Percentiles rank a stretch among this genome's conserved stretches.
Conservation (phyloP, 1,140 invertebrate genomes). For the Zaprionus gabonicus region DNA sequence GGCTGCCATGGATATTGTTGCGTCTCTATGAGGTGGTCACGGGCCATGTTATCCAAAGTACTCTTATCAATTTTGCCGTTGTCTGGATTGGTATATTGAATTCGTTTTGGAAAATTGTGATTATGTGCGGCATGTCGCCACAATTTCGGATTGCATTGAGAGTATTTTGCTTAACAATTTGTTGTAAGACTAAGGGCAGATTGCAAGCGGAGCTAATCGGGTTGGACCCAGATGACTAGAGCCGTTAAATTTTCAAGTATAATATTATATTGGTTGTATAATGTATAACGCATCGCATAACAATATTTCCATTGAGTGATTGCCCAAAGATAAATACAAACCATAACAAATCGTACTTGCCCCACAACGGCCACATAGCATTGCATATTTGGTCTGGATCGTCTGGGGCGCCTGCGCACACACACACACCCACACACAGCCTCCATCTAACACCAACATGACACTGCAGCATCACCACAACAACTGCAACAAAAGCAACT, state of each 20-base stretch:
- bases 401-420: conserved; percentile 42
- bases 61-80: conserved; percentile 95
- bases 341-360: conserved; percentile 44
- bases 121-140: conserved; percentile 94
- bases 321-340: neutral
- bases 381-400: conserved; percentile 45
- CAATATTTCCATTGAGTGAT: conserved; percentile 1
- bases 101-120: conserved; percentile 97
- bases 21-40: conserved; percentile 87
- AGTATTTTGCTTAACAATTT: conserved; percentile 95
- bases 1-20: conserved; percentile 95
- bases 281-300: conserved; percentile 27
- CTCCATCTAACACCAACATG: conserved; percentile 16
- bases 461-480: conserved; percentile 11
- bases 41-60: conserved; percentile 88
- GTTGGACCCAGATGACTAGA: conserved; percentile 92
- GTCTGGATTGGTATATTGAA: conserved; percentile 97
- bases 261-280: conserved; percentile 46
- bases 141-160: conserved; percentile 94
- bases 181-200: conserved; percentile 91
- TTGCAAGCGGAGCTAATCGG: conserved; percentile 92
- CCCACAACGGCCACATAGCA: conserved; percentile 30
- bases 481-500: conserved; percentile 30
- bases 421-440: conserved; percentile 16
- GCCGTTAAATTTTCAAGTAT: conserved; percentile 81